These are phyloP conservation scores for Euwallacea similis DNA, from an alignment of 1,140 invertebrate species.

Conservation along the genomic window DNA sequence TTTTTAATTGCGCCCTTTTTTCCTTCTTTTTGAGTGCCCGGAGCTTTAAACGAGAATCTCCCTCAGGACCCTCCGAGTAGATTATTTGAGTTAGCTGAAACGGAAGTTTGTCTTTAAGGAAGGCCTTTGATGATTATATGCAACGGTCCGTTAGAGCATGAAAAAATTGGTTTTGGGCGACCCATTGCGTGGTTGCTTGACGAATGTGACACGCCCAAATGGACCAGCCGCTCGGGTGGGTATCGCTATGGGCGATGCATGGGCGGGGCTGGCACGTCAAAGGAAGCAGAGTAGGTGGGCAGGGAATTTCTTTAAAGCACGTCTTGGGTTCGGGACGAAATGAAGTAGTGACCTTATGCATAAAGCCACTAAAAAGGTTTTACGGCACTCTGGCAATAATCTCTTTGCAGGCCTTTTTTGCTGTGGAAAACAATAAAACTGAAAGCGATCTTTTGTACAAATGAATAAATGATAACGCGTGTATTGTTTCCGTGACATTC, in stretches of 20 bases:
- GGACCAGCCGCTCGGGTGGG: neutral
- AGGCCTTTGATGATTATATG: neutral
- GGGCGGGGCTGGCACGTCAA: neutral
- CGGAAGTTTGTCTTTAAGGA: neutral
- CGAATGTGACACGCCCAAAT: neutral
- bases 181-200: neutral
- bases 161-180: neutral
- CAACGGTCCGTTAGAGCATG: neutral
- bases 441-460: constrained; percentile 35
- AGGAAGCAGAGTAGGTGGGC: neutral
- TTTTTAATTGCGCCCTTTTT: constrained; percentile 4
- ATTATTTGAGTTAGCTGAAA: too few relatives aligned
- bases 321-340: neutral
- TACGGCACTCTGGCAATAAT: constrained; percentile 19
- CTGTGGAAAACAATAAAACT: constrained; percentile 26
- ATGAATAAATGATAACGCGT: constrained; percentile 38
- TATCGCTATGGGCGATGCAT: neutral
- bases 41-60: neutral
- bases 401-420: constrained; percentile 24
- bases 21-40: neutral
- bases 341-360: neutral
- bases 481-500: constrained; percentile 35
- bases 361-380: constrained; percentile 14
- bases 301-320: neutral
- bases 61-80: too few relatives aligned